These are phyloP conservation scores for Poecile montanus DNA, from an alignment of 2,797 vertebrate species.

Conservation along the genomic window DNA sequence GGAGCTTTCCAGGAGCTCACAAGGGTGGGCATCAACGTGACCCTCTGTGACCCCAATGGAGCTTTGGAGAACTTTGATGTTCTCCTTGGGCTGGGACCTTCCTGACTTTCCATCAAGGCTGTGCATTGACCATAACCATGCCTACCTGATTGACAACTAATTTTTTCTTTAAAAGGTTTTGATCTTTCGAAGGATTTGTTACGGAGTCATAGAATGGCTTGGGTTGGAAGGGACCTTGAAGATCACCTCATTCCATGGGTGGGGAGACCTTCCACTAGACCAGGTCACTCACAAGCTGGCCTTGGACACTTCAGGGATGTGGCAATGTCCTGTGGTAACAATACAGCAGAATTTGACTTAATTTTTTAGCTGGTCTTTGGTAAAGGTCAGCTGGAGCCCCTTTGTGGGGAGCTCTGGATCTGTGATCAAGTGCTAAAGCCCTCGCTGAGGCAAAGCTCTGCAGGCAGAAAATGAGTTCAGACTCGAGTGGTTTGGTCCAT, in stretches of 20 bases:
- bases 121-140: not conserved
- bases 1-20: not conserved
- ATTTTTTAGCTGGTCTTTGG: not conserved
- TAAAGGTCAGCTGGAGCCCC: not conserved
- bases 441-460: not conserved
- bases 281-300: not conserved
- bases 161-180: not conserved
- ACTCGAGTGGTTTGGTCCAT: not conserved
- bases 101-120: not conserved
- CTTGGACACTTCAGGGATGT: not conserved
- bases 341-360: not conserved
- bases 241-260: not conserved
- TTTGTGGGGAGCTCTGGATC: not conserved
- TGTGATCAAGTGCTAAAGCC: not conserved
- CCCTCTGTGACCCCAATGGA: not conserved
- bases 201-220: not conserved
- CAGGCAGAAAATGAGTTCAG: not conserved
- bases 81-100: not conserved
- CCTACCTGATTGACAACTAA: not conserved
- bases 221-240: not conserved
- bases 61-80: not conserved
- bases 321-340: not conserved
- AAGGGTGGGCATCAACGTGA: accelerated
- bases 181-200: not conserved
- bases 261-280: not conserved